These are phyloP conservation scores for Athrips mouffetella DNA, from an alignment of 2,888 invertebrate species.

Conservation along the genomic window DNA sequence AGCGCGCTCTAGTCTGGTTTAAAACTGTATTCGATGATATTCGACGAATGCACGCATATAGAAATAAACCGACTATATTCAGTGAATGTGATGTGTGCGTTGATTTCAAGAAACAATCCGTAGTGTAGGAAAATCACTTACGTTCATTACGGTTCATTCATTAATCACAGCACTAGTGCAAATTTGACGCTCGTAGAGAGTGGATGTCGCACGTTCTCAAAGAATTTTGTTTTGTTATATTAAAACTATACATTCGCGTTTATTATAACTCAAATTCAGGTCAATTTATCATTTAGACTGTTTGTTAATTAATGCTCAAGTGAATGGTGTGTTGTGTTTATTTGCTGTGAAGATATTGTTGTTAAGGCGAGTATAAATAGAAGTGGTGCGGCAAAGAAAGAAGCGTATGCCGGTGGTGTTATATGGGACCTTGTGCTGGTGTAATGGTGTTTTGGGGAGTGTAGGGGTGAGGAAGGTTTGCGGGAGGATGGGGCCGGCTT, in stretches of 20 bases:
- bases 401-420: too few relatives aligned
- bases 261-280: background rate
- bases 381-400: too few relatives aligned
- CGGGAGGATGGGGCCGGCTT: background rate
- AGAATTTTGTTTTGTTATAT: conserved; percentile 6
- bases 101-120: too few relatives aligned
- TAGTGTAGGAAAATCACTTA: too few relatives aligned
- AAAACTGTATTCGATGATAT: too few relatives aligned
- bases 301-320: background rate
- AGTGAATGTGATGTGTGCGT: too few relatives aligned
- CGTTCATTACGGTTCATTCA: too few relatives aligned
- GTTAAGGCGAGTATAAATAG: background rate
- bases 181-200: background rate
- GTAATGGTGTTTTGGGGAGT: background rate
- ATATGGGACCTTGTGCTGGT: background rate
- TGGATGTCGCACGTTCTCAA: background rate
- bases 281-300: background rate
- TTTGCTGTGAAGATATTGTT: background rate
- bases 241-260: conserved; percentile 4
- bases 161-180: conserved; percentile 4
- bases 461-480: background rate
- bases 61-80: too few relatives aligned
- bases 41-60: too few relatives aligned
- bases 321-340: background rate
- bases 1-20: too few relatives aligned